Base-by-base conservation (phyloP, 1,140 invertebrate genomes). In the Thaumatotibia leucotreta region DNA sequence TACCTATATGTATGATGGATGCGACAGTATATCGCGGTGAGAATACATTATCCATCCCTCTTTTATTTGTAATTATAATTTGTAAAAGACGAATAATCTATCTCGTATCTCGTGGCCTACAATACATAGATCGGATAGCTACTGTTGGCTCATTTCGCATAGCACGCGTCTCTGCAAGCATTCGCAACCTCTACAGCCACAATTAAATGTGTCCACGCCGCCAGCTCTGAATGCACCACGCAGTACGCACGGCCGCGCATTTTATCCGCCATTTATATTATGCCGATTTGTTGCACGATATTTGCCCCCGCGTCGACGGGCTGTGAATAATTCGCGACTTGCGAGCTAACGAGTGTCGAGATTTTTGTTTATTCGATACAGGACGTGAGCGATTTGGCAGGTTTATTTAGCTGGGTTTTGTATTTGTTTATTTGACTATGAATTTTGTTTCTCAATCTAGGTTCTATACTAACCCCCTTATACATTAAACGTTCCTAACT, bases 181-280 rank as follows among this genome's bases (percentile, higher is more conserved):
- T 29, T 29, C 27, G 27, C 2, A 45, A 20, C 17, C 39, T n/a
- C 22, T 27, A 20, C 35, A 33, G 49, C 63, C 67, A 78, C 70
- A 82, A 83, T 85, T 85, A 85, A 85, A 83, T 85, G 83, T 77
- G 77, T 75, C 72, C 63, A 50, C 63, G 9, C 50, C 17, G 50
- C 17, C 63, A 31, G n/a, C 63, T 52, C 45, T 65, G 24, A 65
- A 65, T 65, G 27, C 61, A 17, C 22, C 27, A 39, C 14, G 14
- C 24, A 8, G 52, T 24, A 27, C 52, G 52, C 52, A 58, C 29
- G 23, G 52, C 52, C 9, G 52, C 52, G 11, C 10, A 11, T 27
- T 54, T 27, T 24, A n/a, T 27, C 24, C 17, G 9, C 52, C 52
- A 58, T 58, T 58, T 24, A 9, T 39, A 39, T 39, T 39, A 24